Evolutionary conservation across 1,140 invertebrate species (phyloP).

Genomic region (Drosophila takahashii): DNA sequence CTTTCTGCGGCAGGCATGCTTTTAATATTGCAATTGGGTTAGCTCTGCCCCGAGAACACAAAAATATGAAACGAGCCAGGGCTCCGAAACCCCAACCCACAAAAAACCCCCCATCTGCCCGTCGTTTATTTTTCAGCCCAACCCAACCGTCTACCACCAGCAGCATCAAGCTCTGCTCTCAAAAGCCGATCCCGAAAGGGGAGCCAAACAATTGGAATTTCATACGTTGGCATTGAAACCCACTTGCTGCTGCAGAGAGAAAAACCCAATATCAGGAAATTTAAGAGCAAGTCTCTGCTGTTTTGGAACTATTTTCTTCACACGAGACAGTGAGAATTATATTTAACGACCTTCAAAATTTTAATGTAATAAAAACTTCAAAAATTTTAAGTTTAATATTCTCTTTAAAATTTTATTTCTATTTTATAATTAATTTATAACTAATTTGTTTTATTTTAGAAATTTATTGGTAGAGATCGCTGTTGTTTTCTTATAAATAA

Average conservation of each 20-base stretch:
- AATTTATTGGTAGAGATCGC: too few species aligned
- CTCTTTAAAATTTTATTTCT: too few species aligned
- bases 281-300: background rate
- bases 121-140: background rate
- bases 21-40: conserved; percentile 82
- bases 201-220: conserved; percentile 73
- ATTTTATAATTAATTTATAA: too few species aligned
- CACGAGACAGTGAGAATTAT: background rate
- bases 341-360: too few species aligned
- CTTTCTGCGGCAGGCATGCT: conserved; percentile 63
- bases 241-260: conserved; percentile 27
- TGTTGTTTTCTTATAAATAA: too few species aligned
- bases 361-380: too few species aligned
- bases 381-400: too few species aligned
- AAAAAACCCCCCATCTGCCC: too few species aligned
- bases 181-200: conserved; percentile 35
- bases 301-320: background rate
- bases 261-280: conserved; percentile 14
- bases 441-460: too few species aligned
- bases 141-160: background rate
- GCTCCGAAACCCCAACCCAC: background rate
- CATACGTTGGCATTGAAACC: conserved; percentile 62
- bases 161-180: conserved; percentile 10
- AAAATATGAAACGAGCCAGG: conserved; percentile 46
- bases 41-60: conserved; percentile 31